phyloP scores from a whole-genome alignment of 2,797 vertebrate species.

The Phoxinus dragarum region DNA sequence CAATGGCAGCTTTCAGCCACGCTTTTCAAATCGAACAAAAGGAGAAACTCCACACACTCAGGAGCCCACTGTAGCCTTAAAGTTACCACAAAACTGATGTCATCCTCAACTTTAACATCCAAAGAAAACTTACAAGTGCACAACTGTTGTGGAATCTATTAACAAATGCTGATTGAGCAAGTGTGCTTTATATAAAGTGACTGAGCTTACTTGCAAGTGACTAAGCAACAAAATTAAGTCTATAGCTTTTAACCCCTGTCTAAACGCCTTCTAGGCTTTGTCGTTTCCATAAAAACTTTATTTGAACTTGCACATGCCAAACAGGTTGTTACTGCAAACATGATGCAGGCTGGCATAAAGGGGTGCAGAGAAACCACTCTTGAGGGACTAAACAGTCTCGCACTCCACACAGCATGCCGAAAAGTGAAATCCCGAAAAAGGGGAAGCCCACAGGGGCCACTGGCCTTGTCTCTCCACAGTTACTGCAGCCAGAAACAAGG shows the following conservation, averaged over 20 bases:
- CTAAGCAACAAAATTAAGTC: constrained; percentile 5
- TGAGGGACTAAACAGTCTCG: constrained; percentile 58
- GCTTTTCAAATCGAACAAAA: constrained; percentile 69
- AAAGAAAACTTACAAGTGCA: constrained; percentile 1
- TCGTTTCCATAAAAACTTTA: constrained; percentile 48
- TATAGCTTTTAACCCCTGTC: constrained; percentile 7
- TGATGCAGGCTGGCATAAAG: constrained; percentile 13
- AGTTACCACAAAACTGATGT: constrained; percentile 57
- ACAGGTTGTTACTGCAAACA: constrained; percentile 61
- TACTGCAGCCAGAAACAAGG: constrained; percentile 47
- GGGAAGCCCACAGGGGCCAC: constrained; percentile 6
- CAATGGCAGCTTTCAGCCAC: constrained; percentile 72
- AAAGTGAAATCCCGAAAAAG: constrained; percentile 7
- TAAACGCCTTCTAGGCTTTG: constrained; percentile 31
- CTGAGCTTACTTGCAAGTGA: constrained; percentile 29
- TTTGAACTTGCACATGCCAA: constrained; percentile 42
- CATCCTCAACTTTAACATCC: constrained; percentile 28
- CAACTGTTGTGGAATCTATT: constrained; percentile 4
- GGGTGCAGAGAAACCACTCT: constrained; percentile 42
- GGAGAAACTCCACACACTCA: constrained; percentile 66
- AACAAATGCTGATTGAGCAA: not conserved
- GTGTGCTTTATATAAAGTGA: constrained; percentile 25
- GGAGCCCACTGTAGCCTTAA: constrained; percentile 49
- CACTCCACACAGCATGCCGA: constrained; percentile 42
- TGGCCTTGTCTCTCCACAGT: constrained; percentile 24